These are phyloP conservation scores for Zygothrica quintamaculata DNA, from an alignment of 2,888 invertebrate genomes.

Conservation along the genomic window DNA sequence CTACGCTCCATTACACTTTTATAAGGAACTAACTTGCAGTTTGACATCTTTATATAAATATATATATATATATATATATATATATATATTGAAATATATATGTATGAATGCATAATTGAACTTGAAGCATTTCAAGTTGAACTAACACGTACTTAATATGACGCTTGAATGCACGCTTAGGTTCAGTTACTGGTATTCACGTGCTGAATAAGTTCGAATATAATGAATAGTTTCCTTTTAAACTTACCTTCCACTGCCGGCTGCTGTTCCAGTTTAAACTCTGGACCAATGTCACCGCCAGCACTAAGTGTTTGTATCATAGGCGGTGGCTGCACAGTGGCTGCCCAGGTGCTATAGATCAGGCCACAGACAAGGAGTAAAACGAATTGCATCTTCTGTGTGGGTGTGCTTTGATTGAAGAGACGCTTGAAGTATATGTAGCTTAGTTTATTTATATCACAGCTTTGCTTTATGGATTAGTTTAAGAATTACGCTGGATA, in stretches of 20 bases:
- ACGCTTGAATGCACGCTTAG: constrained; percentile 34
- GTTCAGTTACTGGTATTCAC: constrained; percentile 2
- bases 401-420: constrained; percentile 8
- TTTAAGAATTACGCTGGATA: constrained; percentile 9
- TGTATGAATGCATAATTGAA: constrained; percentile 41
- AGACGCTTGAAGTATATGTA: not conserved
- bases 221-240: no score
- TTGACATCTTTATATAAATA: not conserved
- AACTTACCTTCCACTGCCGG: constrained; percentile 62
- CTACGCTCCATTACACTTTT: no score
- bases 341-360: constrained; percentile 39
- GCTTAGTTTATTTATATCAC: constrained; percentile 41
- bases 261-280: constrained; percentile 44
- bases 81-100: not conserved
- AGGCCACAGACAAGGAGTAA: constrained; percentile 27
- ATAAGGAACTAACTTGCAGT: not conserved
- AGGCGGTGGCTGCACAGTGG: constrained; percentile 70
- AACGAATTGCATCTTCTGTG: constrained; percentile 40
- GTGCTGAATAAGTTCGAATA: not conserved
- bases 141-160: constrained; percentile 45
- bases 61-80: not conserved
- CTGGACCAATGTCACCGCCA: constrained; percentile 73
- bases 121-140: constrained; percentile 19
- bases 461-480: constrained; percentile 29
- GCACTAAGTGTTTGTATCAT: constrained; percentile 67